Base-by-base conservation (phyloP, 2,888 invertebrate genomes). In the Linhomoeus sp. region DNA sequence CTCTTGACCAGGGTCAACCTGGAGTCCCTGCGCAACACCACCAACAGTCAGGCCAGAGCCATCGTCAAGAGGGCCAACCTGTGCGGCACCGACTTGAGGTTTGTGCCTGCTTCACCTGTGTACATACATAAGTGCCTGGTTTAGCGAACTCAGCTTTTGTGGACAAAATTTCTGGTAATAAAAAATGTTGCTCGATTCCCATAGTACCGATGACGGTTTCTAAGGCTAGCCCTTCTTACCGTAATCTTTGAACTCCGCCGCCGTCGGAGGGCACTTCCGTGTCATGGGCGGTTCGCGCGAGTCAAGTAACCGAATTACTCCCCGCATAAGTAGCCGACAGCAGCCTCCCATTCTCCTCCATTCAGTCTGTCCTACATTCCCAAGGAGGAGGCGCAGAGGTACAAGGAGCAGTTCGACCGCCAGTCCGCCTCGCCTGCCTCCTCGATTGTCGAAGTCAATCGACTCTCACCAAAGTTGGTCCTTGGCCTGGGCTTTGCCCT, bases 341-440 rank as follows among this genome's bases (percentile, higher is more conserved):
- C n/a, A n/a, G n/a, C n/a, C n/a, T n/a, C n/a, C n/a, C n/a, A n/a
- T n/a, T n/a, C n/a, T n/a, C n/a, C n/a, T n/a, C n/a, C n/a, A n/a
- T 67, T 44, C 65, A 75, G 75, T 60, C 68, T 75, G 51, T 68
- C 68, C 20, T 75, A 73, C 63, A 73, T 75, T 55, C 70, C 74
- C 44, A 67, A 67, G 20, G 64, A 67, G 47, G 74, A 73, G 58
- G 74, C 72, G 43, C 68, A 69, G 51, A 66, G 66, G 41, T 71
- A 72, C 60, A 65, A 66, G 51, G 62, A 64, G 49, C 53, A 60
- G 42, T 58, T 58, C 46, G 56, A 55, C 40, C 49, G 55, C 25
- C 56, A 55, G 39, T 19, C 23, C 19, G 19, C 41, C 15, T 20
- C 36, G 23, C 45, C 33, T 9, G 49, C 45, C 23, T 35, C 38